phyloP scores from a whole-genome alignment of 2,797 vertebrate species.

The Todus mexicanus region DNA sequence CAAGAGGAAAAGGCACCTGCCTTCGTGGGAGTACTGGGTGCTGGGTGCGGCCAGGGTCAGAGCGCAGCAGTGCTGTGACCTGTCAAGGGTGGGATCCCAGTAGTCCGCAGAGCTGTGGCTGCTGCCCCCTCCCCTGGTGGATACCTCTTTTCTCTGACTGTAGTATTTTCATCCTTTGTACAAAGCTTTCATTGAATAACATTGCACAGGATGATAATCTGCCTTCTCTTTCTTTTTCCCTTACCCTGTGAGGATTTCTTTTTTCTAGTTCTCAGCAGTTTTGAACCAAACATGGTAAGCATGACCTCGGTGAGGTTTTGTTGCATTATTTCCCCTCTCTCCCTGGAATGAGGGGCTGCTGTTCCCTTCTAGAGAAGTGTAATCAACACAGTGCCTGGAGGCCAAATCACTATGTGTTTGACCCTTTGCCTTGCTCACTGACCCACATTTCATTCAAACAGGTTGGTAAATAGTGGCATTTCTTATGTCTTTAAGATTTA shows the following conservation, averaged over 20 bases:
- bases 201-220: neutral
- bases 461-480: neutral
- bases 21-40: neutral
- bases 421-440: constrained; percentile 1
- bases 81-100: neutral
- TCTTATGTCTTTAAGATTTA: constrained; percentile 5
- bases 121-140: rapidly evolving
- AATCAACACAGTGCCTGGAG: neutral
- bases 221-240: neutral
- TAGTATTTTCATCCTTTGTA: neutral
- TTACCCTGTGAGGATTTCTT: neutral
- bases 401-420: neutral
- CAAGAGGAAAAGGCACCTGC: neutral
- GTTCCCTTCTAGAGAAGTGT: neutral
- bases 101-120: rapidly evolving
- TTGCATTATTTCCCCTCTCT: neutral
- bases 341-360: neutral
- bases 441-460: neutral
- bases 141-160: neutral
- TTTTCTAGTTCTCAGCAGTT: neutral
- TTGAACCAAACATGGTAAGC: neutral
- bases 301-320: neutral
- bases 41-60: neutral
- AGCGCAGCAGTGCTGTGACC: neutral
- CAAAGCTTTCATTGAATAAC: neutral